A percentile compares a stretch with the other conserved stretches of the same genome.
phyloP scores from a whole-genome alignment of 2,797 vertebrate species.

The Kryptopterus vitreolus region DNA sequence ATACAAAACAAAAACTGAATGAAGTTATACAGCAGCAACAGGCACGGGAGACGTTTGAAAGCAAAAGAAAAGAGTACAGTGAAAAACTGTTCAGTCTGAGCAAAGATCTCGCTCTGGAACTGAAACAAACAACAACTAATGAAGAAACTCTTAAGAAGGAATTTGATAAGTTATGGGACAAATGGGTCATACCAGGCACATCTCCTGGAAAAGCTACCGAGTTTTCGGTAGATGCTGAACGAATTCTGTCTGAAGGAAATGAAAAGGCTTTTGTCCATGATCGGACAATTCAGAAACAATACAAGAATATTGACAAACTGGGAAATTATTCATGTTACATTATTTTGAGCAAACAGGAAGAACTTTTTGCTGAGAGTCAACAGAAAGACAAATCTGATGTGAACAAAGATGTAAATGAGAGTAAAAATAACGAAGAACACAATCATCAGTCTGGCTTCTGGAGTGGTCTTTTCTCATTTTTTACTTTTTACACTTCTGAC shows the following conservation, averaged over 20 bases:
- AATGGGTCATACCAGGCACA: slow-evolving; percentile 11
- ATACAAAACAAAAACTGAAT: slow-evolving; percentile 48
- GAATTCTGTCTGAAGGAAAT: slow-evolving; percentile 4
- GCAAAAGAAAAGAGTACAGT: slow-evolving; percentile 49
- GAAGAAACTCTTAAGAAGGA: slow-evolving; percentile 46
- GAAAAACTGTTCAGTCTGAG: slow-evolving; percentile 55
- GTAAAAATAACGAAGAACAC: too few relatives aligned
- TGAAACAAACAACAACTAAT: slow-evolving; percentile 46
- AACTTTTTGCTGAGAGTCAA: too few relatives aligned
- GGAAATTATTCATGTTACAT: background rate
- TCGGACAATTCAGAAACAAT: background rate
- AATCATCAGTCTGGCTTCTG: too few relatives aligned
- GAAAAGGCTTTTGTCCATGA: background rate
- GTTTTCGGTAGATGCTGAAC: slow-evolving; percentile 17
- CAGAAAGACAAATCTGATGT: too few relatives aligned
- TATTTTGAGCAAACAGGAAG: background rate
- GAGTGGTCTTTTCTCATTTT: too few relatives aligned
- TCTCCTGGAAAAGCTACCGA: background rate
- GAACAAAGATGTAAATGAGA: too few relatives aligned
- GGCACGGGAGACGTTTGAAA: slow-evolving; percentile 45
- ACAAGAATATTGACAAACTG: background rate
- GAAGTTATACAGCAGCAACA: slow-evolving; percentile 46
- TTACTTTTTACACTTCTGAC: too few relatives aligned
- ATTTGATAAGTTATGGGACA: slow-evolving; percentile 43
- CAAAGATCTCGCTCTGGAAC: slow-evolving; percentile 51